Evolutionary conservation across 1,140 invertebrate species (phyloP).

Genomic region (Drosophila arawakana): DNA sequence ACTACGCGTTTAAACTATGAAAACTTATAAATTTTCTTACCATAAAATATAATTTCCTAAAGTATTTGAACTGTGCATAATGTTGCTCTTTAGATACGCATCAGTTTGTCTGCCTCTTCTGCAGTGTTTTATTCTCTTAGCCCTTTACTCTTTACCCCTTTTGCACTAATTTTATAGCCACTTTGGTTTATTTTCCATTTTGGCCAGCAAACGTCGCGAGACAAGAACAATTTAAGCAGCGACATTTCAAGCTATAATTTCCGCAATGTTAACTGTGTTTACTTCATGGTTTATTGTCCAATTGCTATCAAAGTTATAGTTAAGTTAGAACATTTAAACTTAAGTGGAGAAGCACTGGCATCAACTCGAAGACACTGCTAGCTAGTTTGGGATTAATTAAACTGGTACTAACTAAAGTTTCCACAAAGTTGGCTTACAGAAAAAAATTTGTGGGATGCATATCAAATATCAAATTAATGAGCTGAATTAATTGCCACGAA

Average conservation of each 20-base stretch:
- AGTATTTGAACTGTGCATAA: not conserved
- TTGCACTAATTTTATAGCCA: constrained; percentile 7
- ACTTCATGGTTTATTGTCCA: constrained; percentile 5
- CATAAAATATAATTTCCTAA: no score
- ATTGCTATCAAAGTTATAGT: not conserved
- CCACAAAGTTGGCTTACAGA: no score
- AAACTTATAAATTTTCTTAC: no score
- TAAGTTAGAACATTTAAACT: not conserved
- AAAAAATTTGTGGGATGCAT: no score
- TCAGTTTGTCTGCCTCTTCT: not conserved
- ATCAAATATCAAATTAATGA: no score
- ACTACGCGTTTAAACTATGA: no score
- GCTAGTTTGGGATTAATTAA: no score
- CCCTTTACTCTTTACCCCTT: not conserved
- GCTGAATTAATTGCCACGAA: no score
- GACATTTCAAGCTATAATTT: constrained; percentile 11
- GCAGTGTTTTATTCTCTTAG: not conserved
- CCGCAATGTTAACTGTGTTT: constrained; percentile 14
- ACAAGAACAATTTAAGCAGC: constrained; percentile 4
- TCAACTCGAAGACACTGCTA: no score
- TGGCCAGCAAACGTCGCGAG: not conserved
- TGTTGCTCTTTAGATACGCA: not conserved
- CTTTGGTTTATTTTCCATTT: constrained; percentile 10
- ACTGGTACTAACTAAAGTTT: no score
- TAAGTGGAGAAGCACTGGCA: no score